These are phyloP conservation scores for Siniperca chuatsi DNA, from an alignment of 2,113 vertebrate species.

Conservation along the genomic window DNA sequence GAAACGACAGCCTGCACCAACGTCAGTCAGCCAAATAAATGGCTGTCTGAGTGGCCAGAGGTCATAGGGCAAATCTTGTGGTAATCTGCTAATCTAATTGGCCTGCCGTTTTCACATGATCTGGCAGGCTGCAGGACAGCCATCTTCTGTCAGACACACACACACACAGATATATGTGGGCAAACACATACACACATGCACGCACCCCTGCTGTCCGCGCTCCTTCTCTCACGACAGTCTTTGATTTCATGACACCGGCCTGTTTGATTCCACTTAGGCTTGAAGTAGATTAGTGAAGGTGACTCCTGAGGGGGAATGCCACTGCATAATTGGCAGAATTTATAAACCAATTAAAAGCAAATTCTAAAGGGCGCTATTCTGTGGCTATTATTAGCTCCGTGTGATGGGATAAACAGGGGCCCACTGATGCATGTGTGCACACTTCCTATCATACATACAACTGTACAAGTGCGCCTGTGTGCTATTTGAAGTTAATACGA, in stretches of 20 bases:
- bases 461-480: constrained; percentile 49
- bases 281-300: constrained; percentile 84
- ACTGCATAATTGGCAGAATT: constrained; percentile 82
- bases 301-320: constrained; percentile 79
- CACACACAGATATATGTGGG: constrained; percentile 31
- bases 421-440: constrained; percentile 39
- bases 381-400: constrained; percentile 78
- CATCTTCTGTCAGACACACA: constrained; percentile 60
- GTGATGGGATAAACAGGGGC: constrained; percentile 76
- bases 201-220: constrained; percentile 34
- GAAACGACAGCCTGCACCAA: constrained; percentile 62
- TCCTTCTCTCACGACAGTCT: constrained; percentile 52
- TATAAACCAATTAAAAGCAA: constrained; percentile 84
- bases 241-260: constrained; percentile 69
- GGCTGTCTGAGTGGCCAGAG: constrained; percentile 70
- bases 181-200: constrained; percentile 22
- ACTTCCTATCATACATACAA: constrained; percentile 59
- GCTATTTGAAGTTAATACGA: constrained; percentile 46
- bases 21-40: constrained; percentile 70
- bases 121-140: constrained; percentile 61
- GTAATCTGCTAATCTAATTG: constrained; percentile 87
- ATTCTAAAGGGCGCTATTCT: constrained; percentile 75
- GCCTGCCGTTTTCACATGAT: constrained; percentile 82
- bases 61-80: constrained; percentile 81
- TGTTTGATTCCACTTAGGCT: constrained; percentile 75